These are phyloP conservation scores for Lordiphosa fenestrarum DNA, from an alignment of 2,888 invertebrate genomes.

Conservation along the genomic window DNA sequence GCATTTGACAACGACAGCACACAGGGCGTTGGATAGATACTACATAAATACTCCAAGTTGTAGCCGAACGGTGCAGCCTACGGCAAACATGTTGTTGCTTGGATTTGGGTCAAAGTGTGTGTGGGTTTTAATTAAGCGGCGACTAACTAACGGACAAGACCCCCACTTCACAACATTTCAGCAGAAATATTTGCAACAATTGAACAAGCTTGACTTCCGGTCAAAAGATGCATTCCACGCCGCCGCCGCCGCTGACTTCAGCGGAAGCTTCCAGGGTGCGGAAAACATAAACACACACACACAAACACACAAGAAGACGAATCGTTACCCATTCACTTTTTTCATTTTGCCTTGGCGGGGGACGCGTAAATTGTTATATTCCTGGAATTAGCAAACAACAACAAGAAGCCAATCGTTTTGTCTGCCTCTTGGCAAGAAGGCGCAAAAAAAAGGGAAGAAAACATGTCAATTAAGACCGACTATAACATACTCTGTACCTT, in stretches of 20 bases:
- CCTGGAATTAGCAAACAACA: slow-evolving; percentile 66
- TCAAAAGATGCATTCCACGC: slow-evolving; percentile 58
- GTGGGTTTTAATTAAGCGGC: slow-evolving; percentile 65
- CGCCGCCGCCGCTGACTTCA: slow-evolving; percentile 34
- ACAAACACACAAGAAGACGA: slow-evolving; percentile 33
- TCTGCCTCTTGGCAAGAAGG: slow-evolving; percentile 19
- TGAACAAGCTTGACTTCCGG: slow-evolving; percentile 70
- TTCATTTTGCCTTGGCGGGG: slow-evolving; percentile 57
- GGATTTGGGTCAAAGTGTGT: slow-evolving; percentile 70
- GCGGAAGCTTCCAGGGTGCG: slow-evolving; percentile 62
- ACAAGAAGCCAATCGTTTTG: slow-evolving; percentile 35
- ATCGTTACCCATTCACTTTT: slow-evolving; percentile 36
- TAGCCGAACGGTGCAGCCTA: slow-evolving; percentile 46
- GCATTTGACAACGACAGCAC: slow-evolving; percentile 28
- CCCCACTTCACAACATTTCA: slow-evolving; percentile 46
- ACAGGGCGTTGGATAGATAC: slow-evolving; percentile 29
- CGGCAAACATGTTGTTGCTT: slow-evolving; percentile 31
- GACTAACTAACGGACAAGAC: slow-evolving; percentile 46
- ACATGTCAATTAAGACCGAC: no score
- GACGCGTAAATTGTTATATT: slow-evolving; percentile 71
- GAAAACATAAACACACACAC: slow-evolving; percentile 46
- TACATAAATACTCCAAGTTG: no score
- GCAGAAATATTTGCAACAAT: slow-evolving; percentile 44
- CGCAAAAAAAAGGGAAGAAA: slow-evolving; percentile 20
- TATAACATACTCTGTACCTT: no score